Percentiles rank a stretch among this genome's conserved stretches.
These are phyloP conservation scores for Euplexia lucipara DNA, from an alignment of 2,888 invertebrate genomes.

Conservation along the genomic window DNA sequence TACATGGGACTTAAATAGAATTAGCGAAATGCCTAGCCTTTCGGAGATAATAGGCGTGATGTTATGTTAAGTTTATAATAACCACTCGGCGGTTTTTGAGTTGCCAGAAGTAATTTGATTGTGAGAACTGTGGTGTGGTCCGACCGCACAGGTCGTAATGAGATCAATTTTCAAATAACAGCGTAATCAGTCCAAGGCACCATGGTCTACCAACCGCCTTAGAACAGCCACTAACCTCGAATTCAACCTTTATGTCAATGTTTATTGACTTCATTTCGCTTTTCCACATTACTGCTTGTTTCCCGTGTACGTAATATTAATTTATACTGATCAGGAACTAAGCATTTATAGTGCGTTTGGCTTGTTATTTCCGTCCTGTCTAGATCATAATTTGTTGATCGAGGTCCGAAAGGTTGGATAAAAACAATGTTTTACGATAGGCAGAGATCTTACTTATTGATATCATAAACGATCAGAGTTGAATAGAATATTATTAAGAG, in stretches of 20 bases:
- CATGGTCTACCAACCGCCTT: constrained; percentile 18
- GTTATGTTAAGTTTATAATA: no score
- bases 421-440: neutral
- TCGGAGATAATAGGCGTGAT: no score
- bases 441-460: neutral
- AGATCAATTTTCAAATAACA: constrained; percentile 65
- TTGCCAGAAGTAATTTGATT: constrained; percentile 37
- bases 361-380: constrained; percentile 41
- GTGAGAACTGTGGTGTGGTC: constrained; percentile 43
- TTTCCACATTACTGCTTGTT: constrained; percentile 27
- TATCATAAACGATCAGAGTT: no score
- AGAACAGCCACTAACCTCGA: constrained; percentile 21
- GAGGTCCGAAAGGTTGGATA: constrained; percentile 3
- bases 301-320: constrained; percentile 53
- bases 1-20: no score
- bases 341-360: constrained; percentile 51
- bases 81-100: constrained; percentile 2
- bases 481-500: no score
- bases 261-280: constrained; percentile 50
- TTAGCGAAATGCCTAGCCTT: no score
- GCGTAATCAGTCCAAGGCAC: constrained; percentile 45
- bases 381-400: constrained; percentile 6
- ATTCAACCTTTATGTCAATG: constrained; percentile 36
- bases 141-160: constrained; percentile 59
- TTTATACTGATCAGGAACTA: constrained; percentile 60